phyloP scores from a whole-genome alignment of 2,797 vertebrate species.

The Labroides dimidiatus region DNA sequence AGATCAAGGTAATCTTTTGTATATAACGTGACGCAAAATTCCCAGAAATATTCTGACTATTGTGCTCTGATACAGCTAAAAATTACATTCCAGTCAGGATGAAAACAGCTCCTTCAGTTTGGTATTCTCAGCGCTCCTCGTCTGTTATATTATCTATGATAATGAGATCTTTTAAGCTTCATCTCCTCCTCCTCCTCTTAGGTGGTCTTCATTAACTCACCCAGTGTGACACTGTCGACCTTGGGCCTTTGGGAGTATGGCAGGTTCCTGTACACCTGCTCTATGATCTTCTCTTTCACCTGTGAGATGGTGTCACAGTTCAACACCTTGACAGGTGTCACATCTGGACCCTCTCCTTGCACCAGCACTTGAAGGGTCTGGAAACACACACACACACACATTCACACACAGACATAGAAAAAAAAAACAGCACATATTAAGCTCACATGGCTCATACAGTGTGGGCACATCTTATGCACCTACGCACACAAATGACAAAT shows the following conservation, averaged over 20 bases:
- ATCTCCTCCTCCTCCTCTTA: neutral
- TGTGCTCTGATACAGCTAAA: constrained; percentile 26
- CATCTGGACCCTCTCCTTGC: constrained; percentile 91
- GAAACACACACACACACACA: constrained; percentile 27
- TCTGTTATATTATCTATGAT: constrained; percentile 38
- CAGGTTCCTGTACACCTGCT: constrained; percentile 95
- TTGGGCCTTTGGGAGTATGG: constrained; percentile 94
- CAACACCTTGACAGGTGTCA: constrained; percentile 94
- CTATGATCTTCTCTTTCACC: constrained; percentile 98
- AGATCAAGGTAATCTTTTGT: neutral
- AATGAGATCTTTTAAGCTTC: constrained; percentile 9
- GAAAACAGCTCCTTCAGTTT: constrained; percentile 13
- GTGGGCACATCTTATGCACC: neutral
- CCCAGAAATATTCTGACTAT: constrained; percentile 42
- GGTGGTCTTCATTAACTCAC: constrained; percentile 76
- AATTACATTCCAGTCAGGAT: constrained; percentile 38
- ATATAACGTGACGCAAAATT: no score
- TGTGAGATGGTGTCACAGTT: constrained; percentile 98
- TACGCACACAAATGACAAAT: constrained; percentile 28
- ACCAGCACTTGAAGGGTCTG: constrained; percentile 95
- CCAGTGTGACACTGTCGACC: constrained; percentile 94
- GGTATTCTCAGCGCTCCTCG: neutral
- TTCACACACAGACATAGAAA: neutral
- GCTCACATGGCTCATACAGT: neutral
- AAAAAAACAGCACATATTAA: constrained; percentile 5